Base-by-base conservation (phyloP, 2,113 vertebrate species). In the Shinisaurus crocodilurus region DNA sequence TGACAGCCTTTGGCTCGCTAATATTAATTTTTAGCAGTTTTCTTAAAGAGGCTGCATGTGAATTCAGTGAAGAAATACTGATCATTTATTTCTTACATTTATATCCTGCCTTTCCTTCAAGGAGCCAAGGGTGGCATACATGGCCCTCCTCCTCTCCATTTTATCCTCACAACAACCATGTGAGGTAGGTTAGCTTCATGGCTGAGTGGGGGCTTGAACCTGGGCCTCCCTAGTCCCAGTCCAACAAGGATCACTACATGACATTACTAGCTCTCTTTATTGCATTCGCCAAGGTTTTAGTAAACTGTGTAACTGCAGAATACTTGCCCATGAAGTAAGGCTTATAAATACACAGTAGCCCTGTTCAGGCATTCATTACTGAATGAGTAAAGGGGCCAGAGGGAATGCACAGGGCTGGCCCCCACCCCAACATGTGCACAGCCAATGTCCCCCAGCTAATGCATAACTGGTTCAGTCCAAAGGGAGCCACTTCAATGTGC, bases 271-370 rank as follows among this genome's bases (percentile, higher is more conserved):
- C 16, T 63, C 60, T 63, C 20, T 72, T 69, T 86, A 57, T 37
- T 40, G 48, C 63, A 89, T 87, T 37, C 34, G 25, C 57, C 4
- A 85, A 87, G 48, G 67, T n/a, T 89, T 72, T 90, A 75, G 57
- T 34, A 92, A 93, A 85, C 67, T 40, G 43, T 32, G 40, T 8
- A 37, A 3, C 25, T 83, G 48, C n/a, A 90, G 88, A 95, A 92
- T 54, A 87, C 6, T 5, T 70, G 89, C 92, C 85, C 92, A 76
- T 90, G 23, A 92, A 90, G 43, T 89, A 45, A 72, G 91, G 43
- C 16, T 69, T 86, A 50, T 76, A 60, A 89, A 93, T 13, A 60
- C 40, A 54, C 86, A 85, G 86, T 76, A 50, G 77, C 45, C 16
- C 32, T 50, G 13, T 80, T 50, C 25, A 79, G 27, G 34, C 57